Base-by-base conservation (phyloP, 2,888 invertebrate species). In the Artemia sp. region DNA sequence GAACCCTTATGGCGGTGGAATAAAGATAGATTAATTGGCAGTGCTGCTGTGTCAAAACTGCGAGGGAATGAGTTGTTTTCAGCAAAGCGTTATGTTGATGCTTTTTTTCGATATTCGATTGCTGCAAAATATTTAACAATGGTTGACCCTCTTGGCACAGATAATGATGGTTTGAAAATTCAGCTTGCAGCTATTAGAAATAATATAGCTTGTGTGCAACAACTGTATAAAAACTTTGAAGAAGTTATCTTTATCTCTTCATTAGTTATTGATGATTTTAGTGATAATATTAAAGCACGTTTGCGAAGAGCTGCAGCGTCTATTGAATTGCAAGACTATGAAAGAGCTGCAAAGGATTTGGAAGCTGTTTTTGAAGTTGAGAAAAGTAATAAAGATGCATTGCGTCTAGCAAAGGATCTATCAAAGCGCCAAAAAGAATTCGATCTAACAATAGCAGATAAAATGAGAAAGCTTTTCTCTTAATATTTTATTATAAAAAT, bases 71-170 rank as follows among this genome's bases (percentile, higher is more conserved):
- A 58, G 11, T 24, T 58, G n/a, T 58, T 58, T 24, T 58, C 14
- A 19, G 24, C 11, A 24, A 58, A 58, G 64, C 64, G 64, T 19
- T 19, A n/a, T 19, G 64, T 58, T 8, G 64, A 58, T 58, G 64
- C 64, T 8, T 58, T 58, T 58, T 58, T 58, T 24, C 64, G 64
- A 19, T 58, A 58, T 58, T 58, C 64, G 9, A 10, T 58, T 8
- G 64, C 64, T 58, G 64, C 64, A 19, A 58, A 58, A 58, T 58
- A 58, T 58, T 58, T 58, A 24, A 24, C 14, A 58, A n/a, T 58
- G 24, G 64, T 58, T 1, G 64, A 58, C 11, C 64, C n/a, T n/a
- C 19, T 24, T 10, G 3, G 14, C 12, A n/a, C 19, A 19, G n/a
- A n/a, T 58, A 24, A 58, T 58, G 64, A 58, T 58, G 64, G 10